Base-by-base conservation (phyloP, 1,140 invertebrate species). In the Trachelipus rathkii region DNA sequence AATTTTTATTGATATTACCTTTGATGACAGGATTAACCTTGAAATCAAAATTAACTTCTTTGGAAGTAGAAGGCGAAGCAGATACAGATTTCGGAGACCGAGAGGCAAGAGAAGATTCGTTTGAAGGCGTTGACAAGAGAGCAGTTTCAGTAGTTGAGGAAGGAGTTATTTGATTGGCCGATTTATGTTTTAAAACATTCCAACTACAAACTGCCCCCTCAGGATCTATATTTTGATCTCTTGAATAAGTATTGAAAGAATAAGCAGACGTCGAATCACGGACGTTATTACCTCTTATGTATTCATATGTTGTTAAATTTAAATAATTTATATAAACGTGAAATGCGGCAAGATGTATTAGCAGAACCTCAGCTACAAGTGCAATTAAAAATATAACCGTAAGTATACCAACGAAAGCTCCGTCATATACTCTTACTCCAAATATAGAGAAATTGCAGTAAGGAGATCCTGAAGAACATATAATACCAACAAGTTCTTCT, bases 241-340 rank as follows among this genome's bases (percentile, higher is more conserved):
- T 74, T 45, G 74, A 73, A 45, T 78, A 78, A 11, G 75, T 77
- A 50, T 71, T 76, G 45, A 81, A 81, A 21, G 79, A 81, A 69
- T 78, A 73, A 8, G 77, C 75, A 19, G 79, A 81, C 66, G 72
- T 78, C 6, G 79, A 81, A 53, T 75, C 79, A 6, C 77, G 72
- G 19, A 81, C 33, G 69, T 78, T 77, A 43, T 78, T 77, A 10
- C 81, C 75, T 21, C 82, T 78, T 45, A 85, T 84, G 81, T 95
- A 96, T 84, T 96, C 94, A 84, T 95, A 96, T 0, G 94, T 96
- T 8, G 94, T 95, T 19, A 95, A 85, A 0, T 93, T 93, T 73
- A 94, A 85, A 78, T 90, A 89, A 10, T 91, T 91, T 83, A 95
- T 93, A 85, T 95, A 95, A 67, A 93, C 89, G 85, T 96, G 93